phyloP scores from a whole-genome alignment of 2,797 vertebrate species.

The Todus mexicanus region DNA sequence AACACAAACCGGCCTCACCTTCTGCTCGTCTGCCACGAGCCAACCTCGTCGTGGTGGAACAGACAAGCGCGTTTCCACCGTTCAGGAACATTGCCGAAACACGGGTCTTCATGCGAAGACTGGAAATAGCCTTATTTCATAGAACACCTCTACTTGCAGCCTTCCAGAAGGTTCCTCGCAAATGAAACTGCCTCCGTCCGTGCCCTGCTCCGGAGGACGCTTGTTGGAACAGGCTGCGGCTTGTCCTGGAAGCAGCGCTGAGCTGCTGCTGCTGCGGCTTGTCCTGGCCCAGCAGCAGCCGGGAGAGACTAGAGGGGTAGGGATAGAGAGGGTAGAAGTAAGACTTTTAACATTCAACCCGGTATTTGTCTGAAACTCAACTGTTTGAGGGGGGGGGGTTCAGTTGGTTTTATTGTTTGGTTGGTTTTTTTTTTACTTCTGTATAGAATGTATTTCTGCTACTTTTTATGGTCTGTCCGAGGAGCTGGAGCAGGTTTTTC shows the following conservation, averaged over 20 bases:
- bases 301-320: not conserved
- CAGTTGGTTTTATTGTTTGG: not conserved
- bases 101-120: not conserved
- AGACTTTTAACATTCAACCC: constrained; percentile 25
- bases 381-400: too few species aligned
- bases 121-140: constrained; percentile 34
- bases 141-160: not conserved
- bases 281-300: not conserved
- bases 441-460: constrained; percentile 52
- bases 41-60: not conserved
- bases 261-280: not conserved
- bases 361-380: not conserved
- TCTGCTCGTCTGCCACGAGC: not conserved
- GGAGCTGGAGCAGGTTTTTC: constrained; percentile 48
- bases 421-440: constrained; percentile 10
- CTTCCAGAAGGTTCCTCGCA: not conserved
- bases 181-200: not conserved
- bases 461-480: constrained; percentile 61
- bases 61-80: not conserved
- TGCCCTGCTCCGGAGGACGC: not conserved
- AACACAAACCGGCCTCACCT: not conserved
- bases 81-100: not conserved
- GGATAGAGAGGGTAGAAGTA: constrained; percentile 24
- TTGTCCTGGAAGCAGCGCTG: not conserved
- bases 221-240: not conserved